Conservation (phyloP, 1,140 invertebrate species). For the Andricus grossulariae region DNA sequence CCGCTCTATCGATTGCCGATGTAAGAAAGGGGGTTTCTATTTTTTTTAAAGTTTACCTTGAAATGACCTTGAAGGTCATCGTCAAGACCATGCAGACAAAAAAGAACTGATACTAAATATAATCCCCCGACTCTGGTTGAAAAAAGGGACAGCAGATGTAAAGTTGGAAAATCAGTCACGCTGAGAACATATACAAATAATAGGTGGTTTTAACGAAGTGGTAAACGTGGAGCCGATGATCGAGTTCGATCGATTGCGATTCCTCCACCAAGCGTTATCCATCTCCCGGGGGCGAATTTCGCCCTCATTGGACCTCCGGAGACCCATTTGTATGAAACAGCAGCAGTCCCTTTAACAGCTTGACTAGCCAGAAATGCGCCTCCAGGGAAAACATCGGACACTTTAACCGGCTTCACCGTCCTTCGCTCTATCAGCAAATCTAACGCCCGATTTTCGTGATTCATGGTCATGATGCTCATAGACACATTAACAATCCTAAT, state of each 20-base stretch:
- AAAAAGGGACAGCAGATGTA: neutral
- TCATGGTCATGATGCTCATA: conserved; percentile 10
- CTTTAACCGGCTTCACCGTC: conserved; percentile 29
- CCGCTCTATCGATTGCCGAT: too few relatives aligned
- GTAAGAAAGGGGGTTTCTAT: too few relatives aligned
- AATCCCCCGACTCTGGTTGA: too few relatives aligned
- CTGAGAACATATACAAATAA: conserved; percentile 40
- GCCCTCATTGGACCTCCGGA: conserved; percentile 52
- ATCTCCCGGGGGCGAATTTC: conserved; percentile 48
- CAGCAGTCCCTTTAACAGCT: conserved; percentile 57
- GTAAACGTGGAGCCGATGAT: conserved; percentile 38
- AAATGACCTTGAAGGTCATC: too few relatives aligned
- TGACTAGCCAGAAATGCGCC: conserved; percentile 57
- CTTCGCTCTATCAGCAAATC: conserved; percentile 25
- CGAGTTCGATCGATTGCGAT: conserved; percentile 50
- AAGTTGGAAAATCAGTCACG: conserved; percentile 9
- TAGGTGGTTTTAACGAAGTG: conserved; percentile 47
- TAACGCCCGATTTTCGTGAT: conserved; percentile 18
- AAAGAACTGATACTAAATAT: too few relatives aligned
- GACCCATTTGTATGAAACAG: conserved; percentile 55
- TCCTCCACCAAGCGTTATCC: conserved; percentile 44
- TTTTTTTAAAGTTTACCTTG: too few relatives aligned
- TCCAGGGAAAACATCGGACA: conserved; percentile 54
- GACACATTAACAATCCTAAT: conserved; percentile 17
- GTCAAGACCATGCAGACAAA: too few relatives aligned